Evolutionary conservation across 2,888 invertebrate species (phyloP).

Genomic region (Celastrina argiolus): DNA sequence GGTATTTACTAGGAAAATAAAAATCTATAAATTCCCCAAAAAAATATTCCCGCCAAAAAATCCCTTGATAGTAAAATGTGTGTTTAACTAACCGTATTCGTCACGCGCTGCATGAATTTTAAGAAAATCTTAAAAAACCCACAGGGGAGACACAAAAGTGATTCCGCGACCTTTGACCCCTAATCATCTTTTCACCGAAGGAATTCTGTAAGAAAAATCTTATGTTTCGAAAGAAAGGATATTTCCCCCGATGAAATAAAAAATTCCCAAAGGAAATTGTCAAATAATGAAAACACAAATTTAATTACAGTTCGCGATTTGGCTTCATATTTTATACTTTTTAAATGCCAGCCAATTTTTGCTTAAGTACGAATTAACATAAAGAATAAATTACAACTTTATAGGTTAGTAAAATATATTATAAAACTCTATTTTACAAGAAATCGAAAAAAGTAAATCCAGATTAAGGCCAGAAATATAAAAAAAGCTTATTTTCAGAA

Average conservation of each 20-base stretch:
- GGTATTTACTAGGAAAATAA: too few relatives aligned
- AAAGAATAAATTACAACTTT: background rate
- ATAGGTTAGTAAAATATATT: background rate
- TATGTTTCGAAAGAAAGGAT: background rate
- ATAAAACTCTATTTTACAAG: background rate
- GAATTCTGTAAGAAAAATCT: conserved; percentile 10
- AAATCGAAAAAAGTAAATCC: background rate
- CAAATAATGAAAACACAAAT: background rate
- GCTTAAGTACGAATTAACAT: background rate
- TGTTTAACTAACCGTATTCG: background rate
- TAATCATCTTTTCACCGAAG: background rate
- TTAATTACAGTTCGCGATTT: background rate
- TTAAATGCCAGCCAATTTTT: background rate
- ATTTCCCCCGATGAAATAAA: background rate
- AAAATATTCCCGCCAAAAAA: background rate
- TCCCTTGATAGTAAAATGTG: background rate
- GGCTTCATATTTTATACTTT: background rate
- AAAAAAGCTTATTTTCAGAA: too few relatives aligned
- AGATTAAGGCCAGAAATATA: background rate
- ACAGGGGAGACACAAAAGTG: background rate
- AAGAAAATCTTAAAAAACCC: conserved; percentile 7
- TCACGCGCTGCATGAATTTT: background rate
- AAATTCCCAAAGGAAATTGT: background rate
- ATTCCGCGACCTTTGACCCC: conserved; percentile 10
- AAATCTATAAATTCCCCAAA: too few relatives aligned